These are phyloP conservation scores for Pampus argenteus DNA, from an alignment of 2,797 vertebrate species.

Conservation along the genomic window DNA sequence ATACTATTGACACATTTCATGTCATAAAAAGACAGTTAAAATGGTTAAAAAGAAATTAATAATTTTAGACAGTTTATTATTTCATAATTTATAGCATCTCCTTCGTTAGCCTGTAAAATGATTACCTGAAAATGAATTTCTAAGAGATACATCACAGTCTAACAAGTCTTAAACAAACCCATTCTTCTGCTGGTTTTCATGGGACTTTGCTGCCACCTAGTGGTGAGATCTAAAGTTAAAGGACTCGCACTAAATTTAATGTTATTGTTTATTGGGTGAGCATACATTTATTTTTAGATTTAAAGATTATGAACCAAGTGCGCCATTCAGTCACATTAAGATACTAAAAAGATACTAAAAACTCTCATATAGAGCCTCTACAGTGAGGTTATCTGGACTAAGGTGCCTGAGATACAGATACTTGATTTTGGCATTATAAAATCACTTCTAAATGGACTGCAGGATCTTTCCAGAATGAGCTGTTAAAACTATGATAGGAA, in stretches of 20 bases:
- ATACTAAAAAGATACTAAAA: too few species aligned
- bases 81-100: not conserved
- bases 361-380: not conserved
- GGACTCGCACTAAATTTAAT: not conserved
- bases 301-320: not conserved
- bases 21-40: not conserved
- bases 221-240: constrained; percentile 3
- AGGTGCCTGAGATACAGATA: not conserved
- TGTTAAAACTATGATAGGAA: too few species aligned
- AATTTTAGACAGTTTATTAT: not conserved
- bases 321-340: not conserved
- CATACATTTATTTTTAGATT: not conserved
- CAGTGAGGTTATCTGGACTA: not conserved
- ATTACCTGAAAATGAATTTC: not conserved
- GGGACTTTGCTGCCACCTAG: constrained; percentile 36
- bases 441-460: not conserved
- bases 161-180: too few species aligned
- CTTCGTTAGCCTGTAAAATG: too few species aligned
- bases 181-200: not conserved
- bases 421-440: not conserved
- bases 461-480: not conserved
- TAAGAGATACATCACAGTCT: too few species aligned
- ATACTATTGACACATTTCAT: not conserved
- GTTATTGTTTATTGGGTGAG: too few species aligned
- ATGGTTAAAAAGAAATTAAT: not conserved